Evolutionary conservation across 2,888 invertebrate species (phyloP).

Genomic region (Ichneumoninae sp.): DNA sequence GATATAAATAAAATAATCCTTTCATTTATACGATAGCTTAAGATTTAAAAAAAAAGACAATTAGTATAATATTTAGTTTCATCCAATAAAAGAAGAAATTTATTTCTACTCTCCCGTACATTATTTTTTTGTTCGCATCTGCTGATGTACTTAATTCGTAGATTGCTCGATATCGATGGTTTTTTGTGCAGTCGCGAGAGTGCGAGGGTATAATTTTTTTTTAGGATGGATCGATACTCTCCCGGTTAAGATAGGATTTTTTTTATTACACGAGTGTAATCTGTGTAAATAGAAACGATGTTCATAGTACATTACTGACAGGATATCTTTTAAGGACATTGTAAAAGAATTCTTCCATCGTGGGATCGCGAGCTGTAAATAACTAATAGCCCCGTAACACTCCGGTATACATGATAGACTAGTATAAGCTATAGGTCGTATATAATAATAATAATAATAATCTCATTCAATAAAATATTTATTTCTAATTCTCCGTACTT

Average conservation of each 20-base stretch:
- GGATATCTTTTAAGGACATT: constrained; percentile 24
- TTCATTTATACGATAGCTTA: constrained; percentile 39
- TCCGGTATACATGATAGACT: constrained; percentile 26
- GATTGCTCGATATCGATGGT: neutral
- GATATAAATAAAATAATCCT: constrained; percentile 17
- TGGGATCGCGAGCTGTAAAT: constrained; percentile 32
- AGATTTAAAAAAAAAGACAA: constrained; percentile 34
- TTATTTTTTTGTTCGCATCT: constrained; percentile 68
- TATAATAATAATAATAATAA: neutral
- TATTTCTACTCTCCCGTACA: constrained; percentile 56
- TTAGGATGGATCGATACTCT: neutral
- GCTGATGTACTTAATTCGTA: constrained; percentile 45
- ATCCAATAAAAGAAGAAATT: constrained; percentile 60
- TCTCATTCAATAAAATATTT: constrained; percentile 63
- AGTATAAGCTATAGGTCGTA: neutral
- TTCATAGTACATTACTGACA: neutral
- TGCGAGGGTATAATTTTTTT: neutral
- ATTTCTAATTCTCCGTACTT: constrained; percentile 69
- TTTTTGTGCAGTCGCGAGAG: neutral
- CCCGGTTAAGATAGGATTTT: neutral
- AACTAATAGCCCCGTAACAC: constrained; percentile 28
- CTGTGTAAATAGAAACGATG: constrained; percentile 28
- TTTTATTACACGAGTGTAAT: neutral
- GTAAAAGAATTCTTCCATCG: constrained; percentile 35
- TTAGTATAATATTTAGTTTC: constrained; percentile 50